phyloP scores from a whole-genome alignment of 2,888 invertebrate genomes.

The Xestia sexstrigata region DNA sequence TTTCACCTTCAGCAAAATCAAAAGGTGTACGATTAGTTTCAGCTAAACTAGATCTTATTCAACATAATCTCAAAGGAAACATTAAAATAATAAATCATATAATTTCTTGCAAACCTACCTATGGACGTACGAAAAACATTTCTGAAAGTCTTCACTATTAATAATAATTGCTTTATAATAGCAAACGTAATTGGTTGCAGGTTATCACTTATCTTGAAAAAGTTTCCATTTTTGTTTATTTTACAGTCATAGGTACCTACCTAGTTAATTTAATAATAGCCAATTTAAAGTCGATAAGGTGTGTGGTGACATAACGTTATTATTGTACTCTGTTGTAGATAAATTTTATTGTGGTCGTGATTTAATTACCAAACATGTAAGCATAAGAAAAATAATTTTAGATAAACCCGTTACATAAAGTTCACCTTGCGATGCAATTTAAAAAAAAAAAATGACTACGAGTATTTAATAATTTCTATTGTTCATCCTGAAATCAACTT shows the following conservation, averaged over 20 bases:
- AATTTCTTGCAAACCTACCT: no score
- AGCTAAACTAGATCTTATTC: no score
- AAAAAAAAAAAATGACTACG: no score
- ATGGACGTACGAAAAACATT: neutral
- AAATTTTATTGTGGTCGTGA: neutral
- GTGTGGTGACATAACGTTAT: constrained; percentile 8
- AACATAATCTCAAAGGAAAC: no score
- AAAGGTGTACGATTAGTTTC: no score
- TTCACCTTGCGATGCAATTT: neutral
- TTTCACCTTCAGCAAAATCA: no score
- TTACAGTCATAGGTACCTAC: neutral
- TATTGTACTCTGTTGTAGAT: neutral
- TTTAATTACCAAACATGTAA: neutral
- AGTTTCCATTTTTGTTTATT: constrained; percentile 19
- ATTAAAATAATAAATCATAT: no score
- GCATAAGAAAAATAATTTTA: neutral
- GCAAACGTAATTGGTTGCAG: constrained; percentile 3
- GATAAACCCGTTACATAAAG: neutral
- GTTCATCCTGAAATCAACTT: neutral
- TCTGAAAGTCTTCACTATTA: neutral
- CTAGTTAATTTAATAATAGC: neutral
- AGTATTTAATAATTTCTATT: neutral
- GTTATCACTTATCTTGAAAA: constrained; percentile 28
- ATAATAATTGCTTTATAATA: constrained; percentile 13
- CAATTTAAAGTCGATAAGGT: constrained; percentile 1